These are phyloP conservation scores for Oryzias javanicus DNA, from an alignment of 2,113 vertebrate genomes.

Conservation along the genomic window DNA sequence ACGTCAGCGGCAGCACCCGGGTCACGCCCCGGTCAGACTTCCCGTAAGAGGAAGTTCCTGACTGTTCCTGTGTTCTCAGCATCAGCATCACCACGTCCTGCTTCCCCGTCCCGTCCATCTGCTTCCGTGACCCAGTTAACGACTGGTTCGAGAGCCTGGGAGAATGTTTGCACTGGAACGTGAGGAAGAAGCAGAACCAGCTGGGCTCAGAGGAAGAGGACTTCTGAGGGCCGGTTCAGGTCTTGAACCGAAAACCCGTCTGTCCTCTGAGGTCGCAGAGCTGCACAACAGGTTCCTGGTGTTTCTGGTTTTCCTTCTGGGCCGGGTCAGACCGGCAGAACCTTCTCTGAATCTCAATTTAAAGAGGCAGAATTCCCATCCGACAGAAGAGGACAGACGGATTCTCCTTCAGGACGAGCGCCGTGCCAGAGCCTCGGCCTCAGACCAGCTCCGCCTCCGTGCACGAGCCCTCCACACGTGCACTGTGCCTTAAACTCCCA, in stretches of 20 bases:
- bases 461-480: too few relatives aligned
- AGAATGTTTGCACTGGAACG: slow-evolving; percentile 84
- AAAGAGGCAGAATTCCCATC: too few relatives aligned
- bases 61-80: slow-evolving; percentile 37
- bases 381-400: too few relatives aligned
- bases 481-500: too few relatives aligned
- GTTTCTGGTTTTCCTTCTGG: too few relatives aligned
- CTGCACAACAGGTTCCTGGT: too few relatives aligned
- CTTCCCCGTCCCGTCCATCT: slow-evolving; percentile 82
- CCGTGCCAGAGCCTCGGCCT: too few relatives aligned
- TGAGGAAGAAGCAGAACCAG: slow-evolving; percentile 82
- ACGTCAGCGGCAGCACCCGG: slow-evolving; percentile 16
- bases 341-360: too few relatives aligned
- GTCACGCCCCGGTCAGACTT: not conserved
- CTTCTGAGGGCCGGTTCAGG: slow-evolving; percentile 44
- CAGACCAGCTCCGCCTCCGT: too few relatives aligned
- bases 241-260: not conserved
- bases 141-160: slow-evolving; percentile 85
- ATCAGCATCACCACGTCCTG: slow-evolving; percentile 84
- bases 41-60: slow-evolving; percentile 10
- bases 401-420: too few relatives aligned
- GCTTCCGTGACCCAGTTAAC: slow-evolving; percentile 81
- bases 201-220: slow-evolving; percentile 75
- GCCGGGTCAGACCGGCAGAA: too few relatives aligned
- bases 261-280: too few relatives aligned